Base-by-base conservation (phyloP, 2,113 vertebrate species). In the Rattus norvegicus region DNA sequence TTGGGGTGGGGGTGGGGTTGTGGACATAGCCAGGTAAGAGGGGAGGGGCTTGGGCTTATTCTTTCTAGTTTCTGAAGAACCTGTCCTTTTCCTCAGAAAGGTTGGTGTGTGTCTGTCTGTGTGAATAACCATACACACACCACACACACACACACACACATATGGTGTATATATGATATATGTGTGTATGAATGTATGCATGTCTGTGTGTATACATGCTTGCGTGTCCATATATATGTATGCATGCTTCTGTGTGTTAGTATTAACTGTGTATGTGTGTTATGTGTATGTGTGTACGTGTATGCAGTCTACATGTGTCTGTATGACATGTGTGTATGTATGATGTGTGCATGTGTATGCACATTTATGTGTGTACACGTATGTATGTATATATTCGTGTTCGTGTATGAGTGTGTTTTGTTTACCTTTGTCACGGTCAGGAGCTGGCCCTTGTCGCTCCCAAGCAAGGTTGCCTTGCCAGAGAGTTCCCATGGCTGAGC, bases 241-340 rank as follows among this genome's bases (percentile, higher is more conserved):
- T 47, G n/a, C 61, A 33, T 49, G 72, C n/a, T 75, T 75, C 17
- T 75, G 72, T 75, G n/a, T 75, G 10, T 75, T 47, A 26, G 39
- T 73, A 43, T 28, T 76, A 76, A 47, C 73, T 47, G 73, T 43
- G 36, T 77, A 12, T 77, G 75, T 28, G 24, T 47, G 1, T 26
- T 4, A 5, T 49, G 14, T 16, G 3, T 10, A 22, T 54, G 16
- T 30, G 8, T 49, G 12, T 39, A 7, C 7, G 6, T 47, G 19
- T 19, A 28, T 20, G 19, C 43, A 43, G 43, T 43, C 43, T 43
- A 43, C 43, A 43, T 67, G 8, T 0, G 22, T 0, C 20, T 4
- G 7, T 4, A 1, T 39, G 30, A 2, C 43, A 4, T 63, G 19
- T 33, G 1, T 1, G 3, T 8, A 28, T n/a, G 4, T n/a, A 43